Percentiles rank a stretch among this genome's conserved stretches.
Conservation (phyloP, 2,113 vertebrate species). For the Pterocles burchelli region DNA sequence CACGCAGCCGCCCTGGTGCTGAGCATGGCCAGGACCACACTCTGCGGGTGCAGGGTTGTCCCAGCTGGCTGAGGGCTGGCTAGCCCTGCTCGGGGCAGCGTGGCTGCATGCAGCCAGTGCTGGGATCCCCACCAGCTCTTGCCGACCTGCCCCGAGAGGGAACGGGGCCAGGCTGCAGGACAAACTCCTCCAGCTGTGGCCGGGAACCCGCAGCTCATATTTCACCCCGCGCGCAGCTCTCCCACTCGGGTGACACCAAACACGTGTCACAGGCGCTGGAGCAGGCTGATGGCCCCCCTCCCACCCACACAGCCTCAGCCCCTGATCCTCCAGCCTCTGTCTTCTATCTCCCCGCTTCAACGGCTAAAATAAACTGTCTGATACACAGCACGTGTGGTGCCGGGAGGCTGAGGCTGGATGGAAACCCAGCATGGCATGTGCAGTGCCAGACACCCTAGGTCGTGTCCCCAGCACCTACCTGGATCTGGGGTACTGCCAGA, state of each 20-base stretch:
- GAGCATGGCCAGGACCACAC: background rate
- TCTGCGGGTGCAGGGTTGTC: rapidly evolving
- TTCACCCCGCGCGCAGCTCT: constrained; percentile 11
- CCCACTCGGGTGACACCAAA: constrained; percentile 47
- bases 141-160: background rate
- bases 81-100: rapidly evolving
- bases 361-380: constrained; percentile 13
- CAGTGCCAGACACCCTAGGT: background rate
- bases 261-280: constrained; percentile 46
- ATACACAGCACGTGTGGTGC: background rate
- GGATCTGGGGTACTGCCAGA: background rate
- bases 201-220: constrained; percentile 27
- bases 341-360: background rate
- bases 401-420: background rate
- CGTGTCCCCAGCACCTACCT: background rate
- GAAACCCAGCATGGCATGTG: rapidly evolving
- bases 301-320: background rate
- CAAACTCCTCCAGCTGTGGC: constrained; percentile 25
- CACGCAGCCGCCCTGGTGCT: rapidly evolving
- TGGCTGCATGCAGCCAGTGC: rapidly evolving
- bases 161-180: background rate
- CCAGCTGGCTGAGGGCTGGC: rapidly evolving
- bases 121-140: background rate
- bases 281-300: background rate
- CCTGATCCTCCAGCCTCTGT: background rate